Percentiles rank a stretch among this genome's conserved stretches.
phyloP scores from a whole-genome alignment of 2,888 invertebrate genomes.

The Agrochola lychnidis region DNA sequence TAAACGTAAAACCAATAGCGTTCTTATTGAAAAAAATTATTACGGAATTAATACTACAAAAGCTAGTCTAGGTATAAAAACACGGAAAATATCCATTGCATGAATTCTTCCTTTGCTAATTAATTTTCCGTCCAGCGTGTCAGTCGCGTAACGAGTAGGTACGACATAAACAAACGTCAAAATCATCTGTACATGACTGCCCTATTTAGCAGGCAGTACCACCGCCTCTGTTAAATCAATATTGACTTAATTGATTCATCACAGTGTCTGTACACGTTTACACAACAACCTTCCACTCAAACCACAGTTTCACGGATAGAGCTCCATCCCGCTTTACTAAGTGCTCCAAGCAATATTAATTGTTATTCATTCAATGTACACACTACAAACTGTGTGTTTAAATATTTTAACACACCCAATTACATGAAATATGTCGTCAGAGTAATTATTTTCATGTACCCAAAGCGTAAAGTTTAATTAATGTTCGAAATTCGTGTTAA shows the following conservation, averaged over 20 bases:
- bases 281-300: constrained; percentile 51
- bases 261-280: constrained; percentile 63
- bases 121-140: constrained; percentile 12
- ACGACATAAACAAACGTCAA: constrained; percentile 31
- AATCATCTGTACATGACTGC: constrained; percentile 44
- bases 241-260: constrained; percentile 75
- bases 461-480: constrained; percentile 50
- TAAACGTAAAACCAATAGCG: no score
- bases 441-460: constrained; percentile 42
- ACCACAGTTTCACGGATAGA: constrained; percentile 44
- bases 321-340: constrained; percentile 18
- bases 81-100: neutral
- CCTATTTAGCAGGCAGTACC: constrained; percentile 36
- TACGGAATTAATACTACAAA: no score
- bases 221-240: constrained; percentile 69
- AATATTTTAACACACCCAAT: constrained; percentile 20
- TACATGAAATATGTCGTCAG: constrained; percentile 34
- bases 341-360: constrained; percentile 36
- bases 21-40: no score
- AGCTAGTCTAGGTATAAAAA: neutral
- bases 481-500: constrained; percentile 41
- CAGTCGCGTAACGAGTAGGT: constrained; percentile 10
- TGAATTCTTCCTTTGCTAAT: constrained; percentile 1
- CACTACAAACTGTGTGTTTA: constrained; percentile 15
- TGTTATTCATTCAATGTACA: constrained; percentile 32